Base-by-base conservation (phyloP, 2,888 invertebrate genomes). In the Callinectes sapidus region DNA sequence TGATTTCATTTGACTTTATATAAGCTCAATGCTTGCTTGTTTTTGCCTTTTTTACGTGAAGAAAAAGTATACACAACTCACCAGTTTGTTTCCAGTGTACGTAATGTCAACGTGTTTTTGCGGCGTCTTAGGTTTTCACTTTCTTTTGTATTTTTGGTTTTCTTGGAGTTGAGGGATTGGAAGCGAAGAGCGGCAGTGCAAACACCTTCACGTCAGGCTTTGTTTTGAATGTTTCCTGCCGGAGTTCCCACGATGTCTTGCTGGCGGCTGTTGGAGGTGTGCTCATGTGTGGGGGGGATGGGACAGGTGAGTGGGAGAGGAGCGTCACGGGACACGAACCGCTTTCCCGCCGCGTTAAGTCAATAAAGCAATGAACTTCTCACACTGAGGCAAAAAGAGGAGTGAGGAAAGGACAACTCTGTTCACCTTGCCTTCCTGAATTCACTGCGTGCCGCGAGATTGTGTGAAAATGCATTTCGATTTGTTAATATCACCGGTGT, bases 221-320 rank as follows among this genome's bases (percentile, higher is more conserved):
- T 81, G 81, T 81, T 35, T 81, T 81, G 81, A 81, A 35, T 32
- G 32, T 32, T 81, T 81, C 81, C 81, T 81, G 81, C 81, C 81
- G 35, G 35, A 16, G 81, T 81, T 81, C 81, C 81, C 81, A 81
- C 81, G 81, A 81, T 81, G 35, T 35, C 81, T 81, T 71, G 71
- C 71, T 71, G 71, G n/a, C 71, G 71, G 71, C n/a, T 71, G 71
- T 10, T 28, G 81, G 35, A 35, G 81, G 81, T 32, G 71, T 28
- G 71, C n/a, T 8, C 28, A n/a, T 18, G 77, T 6, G 77, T 1
- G 77, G 32, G 81, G 13, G 35, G 35, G 81, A 35, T 14, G 32
- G 35, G 35, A 14, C 13, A 10, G 35, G 81, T n/a, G 14, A 32
- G 35, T 14, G 35, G 81, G 81, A 35, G 35, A 35, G 81, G 71